Percentiles rank a stretch among this genome's conserved stretches.
phyloP scores from a whole-genome alignment of 2,797 vertebrate species.

The Lacerta viridis region DNA sequence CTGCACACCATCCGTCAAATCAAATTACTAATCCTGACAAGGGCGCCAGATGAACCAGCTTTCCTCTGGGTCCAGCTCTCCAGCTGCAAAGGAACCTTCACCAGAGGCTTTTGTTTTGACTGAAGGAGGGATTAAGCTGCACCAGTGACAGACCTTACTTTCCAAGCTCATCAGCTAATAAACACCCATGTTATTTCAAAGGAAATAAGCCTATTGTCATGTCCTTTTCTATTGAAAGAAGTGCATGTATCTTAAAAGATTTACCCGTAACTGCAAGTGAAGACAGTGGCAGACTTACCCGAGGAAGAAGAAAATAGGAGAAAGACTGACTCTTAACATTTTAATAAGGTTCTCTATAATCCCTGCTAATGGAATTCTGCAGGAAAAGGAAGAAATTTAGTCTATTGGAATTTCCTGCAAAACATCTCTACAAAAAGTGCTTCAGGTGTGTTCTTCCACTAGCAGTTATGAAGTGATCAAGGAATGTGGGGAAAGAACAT shows the following conservation, averaged over 20 bases:
- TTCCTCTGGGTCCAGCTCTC: neutral
- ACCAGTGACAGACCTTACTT: neutral
- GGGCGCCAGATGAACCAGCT: neutral
- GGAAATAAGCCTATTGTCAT: neutral
- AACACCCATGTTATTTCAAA: neutral
- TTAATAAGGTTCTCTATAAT: neutral
- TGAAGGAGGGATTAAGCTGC: neutral
- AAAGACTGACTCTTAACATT: neutral
- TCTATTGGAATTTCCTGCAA: neutral
- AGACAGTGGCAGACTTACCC: no score
- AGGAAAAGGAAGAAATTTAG: no score
- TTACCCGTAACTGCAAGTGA: neutral
- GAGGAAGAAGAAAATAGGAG: neutral
- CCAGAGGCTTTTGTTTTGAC: neutral
- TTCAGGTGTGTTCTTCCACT: neutral
- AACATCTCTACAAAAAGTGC: neutral
- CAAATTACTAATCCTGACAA: neutral
- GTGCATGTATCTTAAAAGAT: neutral
- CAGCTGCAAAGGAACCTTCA: neutral
- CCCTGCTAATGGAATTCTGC: neutral
- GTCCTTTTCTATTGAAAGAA: no score
- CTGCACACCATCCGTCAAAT: constrained; percentile 27
- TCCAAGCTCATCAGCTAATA: neutral
- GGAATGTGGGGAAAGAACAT: neutral
- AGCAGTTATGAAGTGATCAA: neutral